These are phyloP conservation scores for Thalassaphorura encarpata DNA, from an alignment of 1,140 invertebrate genomes.

Conservation along the genomic window DNA sequence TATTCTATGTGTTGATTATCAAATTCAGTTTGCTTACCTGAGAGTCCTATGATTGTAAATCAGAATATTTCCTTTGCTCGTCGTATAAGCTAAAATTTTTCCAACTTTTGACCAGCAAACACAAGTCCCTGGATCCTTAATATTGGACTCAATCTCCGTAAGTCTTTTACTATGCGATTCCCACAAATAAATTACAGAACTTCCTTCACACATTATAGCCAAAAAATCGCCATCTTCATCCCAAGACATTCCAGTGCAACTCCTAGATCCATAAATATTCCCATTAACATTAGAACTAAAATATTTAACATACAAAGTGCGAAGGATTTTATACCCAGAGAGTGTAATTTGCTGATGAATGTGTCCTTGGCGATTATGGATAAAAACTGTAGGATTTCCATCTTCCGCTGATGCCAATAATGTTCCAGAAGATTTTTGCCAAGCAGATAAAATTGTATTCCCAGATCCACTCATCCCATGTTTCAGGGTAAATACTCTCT, in stretches of 20 bases:
- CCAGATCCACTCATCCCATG: too few species aligned
- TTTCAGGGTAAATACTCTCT: too few species aligned
- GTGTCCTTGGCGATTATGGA: too few species aligned
- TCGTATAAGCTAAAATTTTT: constrained; percentile 78
- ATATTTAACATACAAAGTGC: not conserved
- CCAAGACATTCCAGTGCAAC: constrained; percentile 85
- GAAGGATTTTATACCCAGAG: too few species aligned
- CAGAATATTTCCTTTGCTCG: constrained; percentile 83
- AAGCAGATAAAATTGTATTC: too few species aligned
- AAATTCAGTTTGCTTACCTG: constrained; percentile 48
- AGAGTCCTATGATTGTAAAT: constrained; percentile 91
- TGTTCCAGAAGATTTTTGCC: too few species aligned
- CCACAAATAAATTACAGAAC: constrained; percentile 73
- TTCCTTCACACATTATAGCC: constrained; percentile 73
- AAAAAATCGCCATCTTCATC: constrained; percentile 89
- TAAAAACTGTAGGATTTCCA: too few species aligned
- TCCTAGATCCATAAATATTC: constrained; percentile 41
- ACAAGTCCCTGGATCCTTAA: constrained; percentile 76
- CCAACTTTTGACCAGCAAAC: constrained; percentile 79
- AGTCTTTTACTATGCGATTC: constrained; percentile 73
- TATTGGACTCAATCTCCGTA: constrained; percentile 68
- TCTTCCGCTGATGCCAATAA: too few species aligned
- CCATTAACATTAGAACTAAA: not conserved
- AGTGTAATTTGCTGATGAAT: too few species aligned
- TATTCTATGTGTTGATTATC: not conserved